Evolutionary conservation across 92 coral and sea anemone genomes (phyloP).

Genomic region (Isaurus tuberculatus): DNA sequence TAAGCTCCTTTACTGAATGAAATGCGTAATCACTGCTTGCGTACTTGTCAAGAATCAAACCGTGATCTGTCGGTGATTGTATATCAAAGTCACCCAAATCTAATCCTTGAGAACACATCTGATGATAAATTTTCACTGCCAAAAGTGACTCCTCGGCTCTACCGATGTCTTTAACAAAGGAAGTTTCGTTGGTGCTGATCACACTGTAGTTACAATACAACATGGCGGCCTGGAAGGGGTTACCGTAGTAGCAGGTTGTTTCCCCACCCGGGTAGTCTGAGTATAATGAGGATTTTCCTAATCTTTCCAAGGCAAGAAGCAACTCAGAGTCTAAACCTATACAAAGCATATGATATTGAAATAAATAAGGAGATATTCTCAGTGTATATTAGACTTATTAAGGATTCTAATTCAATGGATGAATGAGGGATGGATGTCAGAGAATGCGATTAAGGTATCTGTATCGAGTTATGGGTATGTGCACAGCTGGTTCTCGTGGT

Average conservation of each 20-base stretch:
- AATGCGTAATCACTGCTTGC: slow-evolving; percentile 17
- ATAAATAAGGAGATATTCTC: too few relatives aligned
- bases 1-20: background rate
- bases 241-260: background rate
- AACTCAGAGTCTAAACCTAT: background rate
- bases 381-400: too few relatives aligned
- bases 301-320: background rate
- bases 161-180: slow-evolving; percentile 16
- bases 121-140: slow-evolving; percentile 14
- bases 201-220: slow-evolving; percentile 12
- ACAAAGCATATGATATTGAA: background rate
- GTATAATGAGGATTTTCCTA: background rate
- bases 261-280: background rate
- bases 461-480: too few relatives aligned
- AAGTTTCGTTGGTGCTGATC: slow-evolving; percentile 22
- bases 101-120: slow-evolving; percentile 1
- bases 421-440: too few relatives aligned
- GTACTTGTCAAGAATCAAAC: slow-evolving; percentile 20
- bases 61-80: slow-evolving; percentile 1
- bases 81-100: background rate
- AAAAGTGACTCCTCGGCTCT: slow-evolving; percentile 16
- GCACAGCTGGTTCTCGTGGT: too few relatives aligned
- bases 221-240: slow-evolving; percentile 32
- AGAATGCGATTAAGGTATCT: too few relatives aligned
- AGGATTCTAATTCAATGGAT: too few relatives aligned